Conservation (phyloP, 2,113 vertebrate species). For the Caretta caretta region DNA sequence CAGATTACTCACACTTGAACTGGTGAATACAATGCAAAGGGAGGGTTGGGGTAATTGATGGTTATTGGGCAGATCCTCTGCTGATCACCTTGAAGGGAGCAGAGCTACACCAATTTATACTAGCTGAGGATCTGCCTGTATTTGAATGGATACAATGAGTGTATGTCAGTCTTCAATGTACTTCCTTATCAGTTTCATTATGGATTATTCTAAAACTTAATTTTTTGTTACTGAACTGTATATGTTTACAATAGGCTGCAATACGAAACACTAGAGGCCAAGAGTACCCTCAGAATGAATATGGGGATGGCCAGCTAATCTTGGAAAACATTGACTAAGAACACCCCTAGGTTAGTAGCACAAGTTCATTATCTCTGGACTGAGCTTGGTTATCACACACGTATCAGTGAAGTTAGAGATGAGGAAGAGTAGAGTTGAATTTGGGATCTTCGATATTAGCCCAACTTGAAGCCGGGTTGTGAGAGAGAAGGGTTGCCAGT, state of each 20-base stretch:
- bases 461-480: neutral
- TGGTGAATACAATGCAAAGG: neutral
- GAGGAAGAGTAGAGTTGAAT: neutral
- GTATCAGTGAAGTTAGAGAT: conserved; percentile 15
- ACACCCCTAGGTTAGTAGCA: neutral
- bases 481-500: conserved; percentile 24
- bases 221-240: neutral
- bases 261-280: neutral
- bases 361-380: neutral
- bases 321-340: neutral
- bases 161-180: neutral
- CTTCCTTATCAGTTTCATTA: neutral
- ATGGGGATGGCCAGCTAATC: neutral
- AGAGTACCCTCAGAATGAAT: neutral
- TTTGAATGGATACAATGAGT: neutral
- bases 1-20: neutral
- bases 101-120: neutral
- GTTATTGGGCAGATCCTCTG: neutral
- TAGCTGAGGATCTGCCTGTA: neutral
- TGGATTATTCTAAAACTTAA: neutral
- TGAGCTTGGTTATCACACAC: neutral
- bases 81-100: neutral
- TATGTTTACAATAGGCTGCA: neutral
- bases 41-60: neutral
- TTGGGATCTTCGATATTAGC: conserved; percentile 32